Evolutionary conservation across 2,113 vertebrate species (phyloP).

Genomic region (Paramormyrops kingsleyae): DNA sequence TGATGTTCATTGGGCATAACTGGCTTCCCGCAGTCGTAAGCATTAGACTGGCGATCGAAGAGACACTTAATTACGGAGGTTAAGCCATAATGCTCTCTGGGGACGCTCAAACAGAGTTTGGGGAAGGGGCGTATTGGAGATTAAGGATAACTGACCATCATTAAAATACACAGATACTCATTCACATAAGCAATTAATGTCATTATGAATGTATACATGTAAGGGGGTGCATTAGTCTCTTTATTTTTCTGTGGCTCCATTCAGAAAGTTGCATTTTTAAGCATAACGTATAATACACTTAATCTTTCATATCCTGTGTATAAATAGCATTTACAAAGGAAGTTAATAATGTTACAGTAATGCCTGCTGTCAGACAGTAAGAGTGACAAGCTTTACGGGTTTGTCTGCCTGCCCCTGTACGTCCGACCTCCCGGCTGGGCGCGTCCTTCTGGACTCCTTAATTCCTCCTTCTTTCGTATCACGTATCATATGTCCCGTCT

Average conservation of each 20-base stretch:
- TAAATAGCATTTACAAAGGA: neutral
- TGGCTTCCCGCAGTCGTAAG: neutral
- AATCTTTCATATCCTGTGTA: neutral
- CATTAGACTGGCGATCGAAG: constrained; percentile 17
- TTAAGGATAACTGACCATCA: neutral
- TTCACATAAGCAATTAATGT: neutral
- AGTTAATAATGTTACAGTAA: neutral
- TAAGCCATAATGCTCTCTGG: constrained; percentile 21
- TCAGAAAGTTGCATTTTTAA: neutral
- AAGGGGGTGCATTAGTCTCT: neutral
- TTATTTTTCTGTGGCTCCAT: neutral
- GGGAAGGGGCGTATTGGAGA: neutral
- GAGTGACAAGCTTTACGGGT: neutral
- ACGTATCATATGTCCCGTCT: constrained; percentile 1
- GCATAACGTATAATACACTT: neutral
- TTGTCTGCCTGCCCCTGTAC: neutral
- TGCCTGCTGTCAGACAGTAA: too few relatives aligned
- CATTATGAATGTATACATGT: neutral
- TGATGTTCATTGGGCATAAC: constrained; percentile 8
- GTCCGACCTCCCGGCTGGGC: neutral
- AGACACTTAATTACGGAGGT: constrained; percentile 26
- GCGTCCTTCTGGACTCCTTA: neutral
- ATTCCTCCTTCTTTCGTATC: neutral
- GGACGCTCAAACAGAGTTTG: neutral
- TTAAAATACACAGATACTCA: neutral